Evolutionary conservation across 2,888 invertebrate genomes (phyloP), one percentile per base, ranked within the genome.

Genomic region (Agonopterix heracliana): DNA sequence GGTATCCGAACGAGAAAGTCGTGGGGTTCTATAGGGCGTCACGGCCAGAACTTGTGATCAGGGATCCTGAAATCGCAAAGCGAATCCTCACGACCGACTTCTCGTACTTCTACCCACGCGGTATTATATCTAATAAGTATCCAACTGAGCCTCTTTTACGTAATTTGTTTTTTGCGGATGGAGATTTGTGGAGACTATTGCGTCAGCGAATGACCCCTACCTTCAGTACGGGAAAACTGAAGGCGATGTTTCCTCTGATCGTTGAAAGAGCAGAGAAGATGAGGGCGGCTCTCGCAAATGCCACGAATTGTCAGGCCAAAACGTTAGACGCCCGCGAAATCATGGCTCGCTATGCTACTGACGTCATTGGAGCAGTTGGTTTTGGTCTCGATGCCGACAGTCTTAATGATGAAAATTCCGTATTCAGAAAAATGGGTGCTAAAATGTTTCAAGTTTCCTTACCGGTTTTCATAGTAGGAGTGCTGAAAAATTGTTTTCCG

Each of bases 181-280:
- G 62, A 3, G 61, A 63, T n/a, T 46, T 74, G 42, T 82, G 83
- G 83, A 68, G 71, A 44, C 55, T 81, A 55, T 59, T 81, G 50
- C 68, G 83, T 8, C 76, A 79, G 61, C 71, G 79, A 46, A 71
- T 83, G 64, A 80, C 81, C 26, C 56, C 63, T 0, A 56, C 60
- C 1, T 65, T 62, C 36, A 55, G 57, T 2, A 55, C 54, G 7
- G 60, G 58, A 2, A 64, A 64, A 41, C 51, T 63, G 10, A 61
- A 57, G 41, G 60, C 54, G 1, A 64, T 64, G 64, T 63, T 62
- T 46, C 63, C 62, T 1, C 45, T 65, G 35, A 55, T 65, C 3
- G 41, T 52, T 5, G 56, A 56, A 11, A 55, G 62, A 35, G 61
- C 61, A 3, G 74, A 77, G 59, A 56, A 60, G 35, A 60, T 83